Conservation (phyloP, 2,113 vertebrate species). For the Crotophaga sulcirostris region DNA sequence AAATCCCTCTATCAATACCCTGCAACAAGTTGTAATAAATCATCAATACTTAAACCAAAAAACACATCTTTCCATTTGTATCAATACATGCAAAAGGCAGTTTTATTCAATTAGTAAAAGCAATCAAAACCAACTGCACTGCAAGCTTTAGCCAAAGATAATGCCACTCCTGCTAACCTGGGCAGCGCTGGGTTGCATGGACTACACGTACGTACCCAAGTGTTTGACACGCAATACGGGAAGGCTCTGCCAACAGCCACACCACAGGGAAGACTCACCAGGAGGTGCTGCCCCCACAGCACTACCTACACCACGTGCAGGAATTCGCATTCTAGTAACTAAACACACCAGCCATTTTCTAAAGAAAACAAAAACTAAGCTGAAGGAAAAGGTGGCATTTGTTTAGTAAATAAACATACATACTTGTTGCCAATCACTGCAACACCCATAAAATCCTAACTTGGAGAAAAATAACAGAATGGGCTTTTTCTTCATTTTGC, state of each 20-base stretch:
- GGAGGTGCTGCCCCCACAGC: neutral
- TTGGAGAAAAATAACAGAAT: neutral
- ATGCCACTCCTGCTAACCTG: neutral
- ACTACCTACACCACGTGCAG: rapidly evolving
- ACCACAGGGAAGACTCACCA: rapidly evolving
- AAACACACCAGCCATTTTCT: neutral
- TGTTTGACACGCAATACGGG: rapidly evolving
- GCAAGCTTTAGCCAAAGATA: neutral
- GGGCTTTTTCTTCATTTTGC: neutral
- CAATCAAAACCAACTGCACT: neutral
- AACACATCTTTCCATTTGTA: neutral
- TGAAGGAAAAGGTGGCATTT: neutral
- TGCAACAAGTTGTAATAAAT: neutral
- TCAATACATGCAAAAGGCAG: neutral
- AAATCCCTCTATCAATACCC: neutral
- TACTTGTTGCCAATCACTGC: neutral
- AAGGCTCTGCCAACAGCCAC: neutral
- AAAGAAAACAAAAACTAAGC: neutral
- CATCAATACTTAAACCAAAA: neutral
- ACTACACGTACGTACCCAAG: rapidly evolving
- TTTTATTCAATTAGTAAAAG: neutral
- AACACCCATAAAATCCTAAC: neutral
- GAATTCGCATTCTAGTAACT: neutral
- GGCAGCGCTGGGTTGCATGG: neutral
- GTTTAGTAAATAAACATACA: neutral